Base-by-base conservation (phyloP, 2,888 invertebrate genomes). In the Idaea biselata region DNA sequence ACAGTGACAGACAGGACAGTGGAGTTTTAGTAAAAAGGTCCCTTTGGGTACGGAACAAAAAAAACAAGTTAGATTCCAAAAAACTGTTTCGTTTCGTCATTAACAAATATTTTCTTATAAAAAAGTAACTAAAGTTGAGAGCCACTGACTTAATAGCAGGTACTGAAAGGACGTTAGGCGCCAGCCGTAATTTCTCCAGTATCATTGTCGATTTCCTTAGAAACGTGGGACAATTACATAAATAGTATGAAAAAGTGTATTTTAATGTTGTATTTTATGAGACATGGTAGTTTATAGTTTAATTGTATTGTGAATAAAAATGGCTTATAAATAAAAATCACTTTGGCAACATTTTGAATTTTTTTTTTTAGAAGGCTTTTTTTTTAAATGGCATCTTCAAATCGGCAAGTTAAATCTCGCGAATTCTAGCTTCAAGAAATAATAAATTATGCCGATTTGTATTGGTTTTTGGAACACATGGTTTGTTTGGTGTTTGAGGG, bases 101-200 rank as follows among this genome's bases (percentile, higher is more conserved):
- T n/a, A n/a, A n/a, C 8, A 14, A 0, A 44, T 44, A 3, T 33
- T 33, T 44, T 4, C 44, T 0, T 14, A 44, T 44, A 44, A 44
- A 18, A 56, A 18, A 18, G 56, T 56, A 1, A 11, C 14, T 18
- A 65, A 73, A 61, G 75, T 88, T 87, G 82, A 76, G 75, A 77
- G 56, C 59, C 81, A n/a, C 74, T 76, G 80, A 11, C 62, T 17
- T 14, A 31, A 60, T 58, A 62, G 68, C 84, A 83, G 85, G 85
- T 83, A 84, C 73, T 67, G 55, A 68, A 63, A 68, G 44, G 72
- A 68, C 68, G 73, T 72, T 73, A 80, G 89, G 89, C 89, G 89
- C 89, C 89, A 86, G 82, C 71, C 82, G 73, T 69, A 74, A 72
- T 82, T 86, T 86, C 69, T 67, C 65, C 68, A 68, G 68, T 73